Percentiles rank a stretch among this genome's conserved stretches.
These are phyloP conservation scores for Panagrolaimus sp. DNA, from an alignment of 1,140 invertebrate species.

Conservation along the genomic window DNA sequence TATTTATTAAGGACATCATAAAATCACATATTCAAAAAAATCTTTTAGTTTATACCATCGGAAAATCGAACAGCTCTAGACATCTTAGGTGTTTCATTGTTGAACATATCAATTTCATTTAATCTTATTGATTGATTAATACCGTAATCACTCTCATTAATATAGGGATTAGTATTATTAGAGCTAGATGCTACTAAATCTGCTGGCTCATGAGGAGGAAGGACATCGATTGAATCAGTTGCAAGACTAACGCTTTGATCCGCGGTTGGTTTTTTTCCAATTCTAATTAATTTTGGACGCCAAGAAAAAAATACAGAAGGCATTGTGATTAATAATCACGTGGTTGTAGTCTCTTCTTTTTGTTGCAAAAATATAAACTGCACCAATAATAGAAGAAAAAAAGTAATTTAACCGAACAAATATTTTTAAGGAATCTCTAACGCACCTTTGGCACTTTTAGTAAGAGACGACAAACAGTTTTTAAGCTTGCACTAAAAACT, in stretches of 20 bases:
- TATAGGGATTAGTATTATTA: background rate
- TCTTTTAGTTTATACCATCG: background rate
- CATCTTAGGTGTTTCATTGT: background rate
- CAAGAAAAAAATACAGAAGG: conserved; percentile 12
- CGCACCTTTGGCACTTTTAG: conserved; percentile 3
- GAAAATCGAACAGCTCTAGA: background rate
- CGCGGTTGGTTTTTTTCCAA: background rate
- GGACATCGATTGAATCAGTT: background rate
- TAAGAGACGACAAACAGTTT: background rate
- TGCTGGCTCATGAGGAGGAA: background rate
- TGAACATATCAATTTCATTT: conserved; percentile 2
- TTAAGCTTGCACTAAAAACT: background rate
- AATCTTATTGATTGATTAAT: background rate
- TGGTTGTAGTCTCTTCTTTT: too few species aligned
- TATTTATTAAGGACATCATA: background rate
- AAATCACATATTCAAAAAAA: too few species aligned
- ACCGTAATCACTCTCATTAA: background rate
- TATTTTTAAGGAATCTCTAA: background rate
- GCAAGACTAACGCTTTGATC: conserved; percentile 7
- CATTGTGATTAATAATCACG: background rate
- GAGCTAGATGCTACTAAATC: background rate
- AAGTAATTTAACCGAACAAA: too few species aligned
- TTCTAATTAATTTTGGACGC: conserved; percentile 7
- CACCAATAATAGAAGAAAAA: too few species aligned
- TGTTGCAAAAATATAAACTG: too few species aligned